Evolutionary conservation across 1,140 invertebrate genomes (phyloP).

Genomic region (Zaprionus camerounensis): DNA sequence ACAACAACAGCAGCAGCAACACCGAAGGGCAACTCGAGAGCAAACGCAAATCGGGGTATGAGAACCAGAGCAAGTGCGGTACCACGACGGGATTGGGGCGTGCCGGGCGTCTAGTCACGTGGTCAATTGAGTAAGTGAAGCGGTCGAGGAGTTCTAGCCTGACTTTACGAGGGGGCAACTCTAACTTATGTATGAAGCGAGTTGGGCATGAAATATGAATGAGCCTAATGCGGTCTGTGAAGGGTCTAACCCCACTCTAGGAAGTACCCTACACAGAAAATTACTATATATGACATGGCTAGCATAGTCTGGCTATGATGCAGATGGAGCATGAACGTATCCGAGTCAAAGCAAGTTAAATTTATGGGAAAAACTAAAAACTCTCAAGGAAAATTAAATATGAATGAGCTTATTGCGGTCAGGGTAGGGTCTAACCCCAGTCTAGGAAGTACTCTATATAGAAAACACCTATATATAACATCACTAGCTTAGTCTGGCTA

Average conservation of each 20-base stretch:
- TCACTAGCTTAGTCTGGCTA: too few species aligned
- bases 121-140: constrained; percentile 23
- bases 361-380: background rate
- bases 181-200: background rate
- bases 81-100: constrained; percentile 34
- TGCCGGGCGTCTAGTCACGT: constrained; percentile 53
- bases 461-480: too few species aligned
- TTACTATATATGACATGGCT: background rate
- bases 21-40: constrained; percentile 28
- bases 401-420: too few species aligned
- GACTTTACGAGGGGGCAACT: background rate
- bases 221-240: background rate
- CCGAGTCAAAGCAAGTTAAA: background rate
- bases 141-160: background rate
- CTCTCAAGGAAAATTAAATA: background rate
- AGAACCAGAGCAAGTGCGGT: constrained; percentile 51
- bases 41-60: constrained; percentile 40
- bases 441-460: too few species aligned
- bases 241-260: background rate
- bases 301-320: background rate
- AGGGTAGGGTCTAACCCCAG: too few species aligned
- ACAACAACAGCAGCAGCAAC: constrained; percentile 54
- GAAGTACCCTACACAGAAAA: background rate
- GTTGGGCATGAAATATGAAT: background rate
- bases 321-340: background rate